Conservation (phyloP, 2,888 invertebrate species). For the Eilema depressum region DNA sequence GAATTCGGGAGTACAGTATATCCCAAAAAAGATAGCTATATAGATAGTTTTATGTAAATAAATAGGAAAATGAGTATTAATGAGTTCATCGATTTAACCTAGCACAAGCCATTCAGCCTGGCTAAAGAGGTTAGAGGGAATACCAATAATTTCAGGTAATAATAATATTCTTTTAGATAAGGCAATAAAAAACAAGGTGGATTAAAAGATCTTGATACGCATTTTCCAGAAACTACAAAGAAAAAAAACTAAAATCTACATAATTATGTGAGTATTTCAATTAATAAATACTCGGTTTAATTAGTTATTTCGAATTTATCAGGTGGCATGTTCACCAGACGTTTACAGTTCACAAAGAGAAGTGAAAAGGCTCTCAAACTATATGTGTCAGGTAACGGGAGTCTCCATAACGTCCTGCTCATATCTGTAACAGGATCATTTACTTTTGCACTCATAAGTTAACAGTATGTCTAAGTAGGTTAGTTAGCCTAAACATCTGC, state of each 20-base stretch:
- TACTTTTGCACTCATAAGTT: constrained; percentile 15
- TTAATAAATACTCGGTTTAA: not conserved
- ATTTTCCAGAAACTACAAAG: too few species aligned
- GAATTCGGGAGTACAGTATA: too few species aligned
- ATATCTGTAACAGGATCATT: constrained; percentile 29
- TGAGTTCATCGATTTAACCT: too few species aligned
- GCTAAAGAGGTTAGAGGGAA: too few species aligned
- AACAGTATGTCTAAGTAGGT: constrained; percentile 23
- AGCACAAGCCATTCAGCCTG: too few species aligned
- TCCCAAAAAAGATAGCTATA: too few species aligned
- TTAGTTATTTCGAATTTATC: not conserved
- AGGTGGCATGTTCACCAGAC: not conserved
- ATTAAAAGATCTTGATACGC: too few species aligned
- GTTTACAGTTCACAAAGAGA: not conserved
- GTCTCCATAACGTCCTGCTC: not conserved
- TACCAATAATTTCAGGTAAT: too few species aligned
- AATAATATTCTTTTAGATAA: too few species aligned
- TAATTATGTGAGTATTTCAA: not conserved
- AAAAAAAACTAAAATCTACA: not conserved
- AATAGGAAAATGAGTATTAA: too few species aligned
- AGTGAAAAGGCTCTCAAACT: not conserved
- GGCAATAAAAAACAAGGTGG: too few species aligned
- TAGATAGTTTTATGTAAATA: too few species aligned
- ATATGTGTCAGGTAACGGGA: constrained; percentile 19
- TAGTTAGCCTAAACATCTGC: constrained; percentile 38